Conservation (phyloP, 1,140 invertebrate genomes). For the Calosoma granatense region DNA sequence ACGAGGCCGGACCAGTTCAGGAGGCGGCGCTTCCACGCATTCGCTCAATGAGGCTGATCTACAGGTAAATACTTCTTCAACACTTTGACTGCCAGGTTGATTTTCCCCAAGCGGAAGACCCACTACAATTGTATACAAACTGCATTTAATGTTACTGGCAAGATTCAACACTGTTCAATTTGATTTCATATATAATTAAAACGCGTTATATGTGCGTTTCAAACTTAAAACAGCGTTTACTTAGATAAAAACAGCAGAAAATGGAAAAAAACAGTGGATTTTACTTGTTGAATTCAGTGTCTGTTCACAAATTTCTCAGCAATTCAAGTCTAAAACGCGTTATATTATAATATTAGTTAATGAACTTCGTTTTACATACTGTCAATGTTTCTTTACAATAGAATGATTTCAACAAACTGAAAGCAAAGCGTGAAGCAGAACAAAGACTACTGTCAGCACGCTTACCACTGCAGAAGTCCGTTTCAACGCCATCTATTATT, state of each 20-base stretch:
- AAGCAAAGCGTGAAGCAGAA: constrained; percentile 48
- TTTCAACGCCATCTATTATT: constrained; percentile 81
- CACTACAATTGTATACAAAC: background rate
- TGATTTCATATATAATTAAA: background rate
- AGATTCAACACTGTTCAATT: background rate
- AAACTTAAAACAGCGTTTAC: no score
- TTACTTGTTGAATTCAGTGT: no score
- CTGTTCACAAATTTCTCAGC: no score
- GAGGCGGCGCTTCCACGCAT: constrained; percentile 65
- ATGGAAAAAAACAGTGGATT: no score
- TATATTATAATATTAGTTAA: no score
- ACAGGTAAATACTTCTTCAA: constrained; percentile 50
- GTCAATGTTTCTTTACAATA: constrained; percentile 15
- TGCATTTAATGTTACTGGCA: constrained; percentile 26
- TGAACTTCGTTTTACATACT: background rate
- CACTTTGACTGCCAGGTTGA: constrained; percentile 25
- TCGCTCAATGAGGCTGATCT: constrained; percentile 77
- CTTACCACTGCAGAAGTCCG: constrained; percentile 78
- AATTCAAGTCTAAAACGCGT: no score
- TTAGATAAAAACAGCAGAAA: no score
- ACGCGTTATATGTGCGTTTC: no score
- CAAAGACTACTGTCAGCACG: constrained; percentile 53
- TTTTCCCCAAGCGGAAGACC: background rate
- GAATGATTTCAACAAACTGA: constrained; percentile 45
- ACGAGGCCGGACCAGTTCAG: constrained; percentile 26